phyloP scores from a whole-genome alignment of 2,888 invertebrate species.

The Clistopyga incitator region DNA sequence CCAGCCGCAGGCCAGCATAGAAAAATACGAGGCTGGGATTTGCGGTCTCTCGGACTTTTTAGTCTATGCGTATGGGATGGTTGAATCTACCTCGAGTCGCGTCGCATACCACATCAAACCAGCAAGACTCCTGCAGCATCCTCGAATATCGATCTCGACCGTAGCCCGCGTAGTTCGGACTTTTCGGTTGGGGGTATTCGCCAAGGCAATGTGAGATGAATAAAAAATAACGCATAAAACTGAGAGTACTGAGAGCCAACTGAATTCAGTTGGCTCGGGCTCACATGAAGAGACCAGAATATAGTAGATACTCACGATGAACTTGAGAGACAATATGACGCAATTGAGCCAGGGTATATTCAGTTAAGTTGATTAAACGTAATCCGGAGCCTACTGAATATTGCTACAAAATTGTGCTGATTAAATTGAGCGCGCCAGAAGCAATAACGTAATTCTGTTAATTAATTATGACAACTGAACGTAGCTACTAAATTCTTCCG shows the following conservation, averaged over 20 bases:
- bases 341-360: not conserved
- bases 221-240: not conserved
- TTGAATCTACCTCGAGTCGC: slow-evolving; percentile 27
- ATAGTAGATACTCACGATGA: not conserved
- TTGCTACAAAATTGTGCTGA: not conserved
- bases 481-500: not conserved
- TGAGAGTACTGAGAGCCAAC: not conserved
- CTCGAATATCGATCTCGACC: slow-evolving; percentile 59
- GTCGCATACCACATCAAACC: slow-evolving; percentile 64
- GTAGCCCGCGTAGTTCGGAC: not conserved
- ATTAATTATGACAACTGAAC: no score
- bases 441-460: not conserved
- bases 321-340: not conserved
- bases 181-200: not conserved
- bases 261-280: not conserved
- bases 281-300: not conserved
- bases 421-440: not conserved
- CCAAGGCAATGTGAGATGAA: slow-evolving; percentile 4
- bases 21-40: slow-evolving; percentile 67
- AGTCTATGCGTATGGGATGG: slow-evolving; percentile 14
- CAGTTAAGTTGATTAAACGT: not conserved
- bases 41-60: slow-evolving; percentile 59
- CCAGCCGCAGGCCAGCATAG: slow-evolving; percentile 64
- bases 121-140: slow-evolving; percentile 46
- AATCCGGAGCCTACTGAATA: not conserved